phyloP scores from a whole-genome alignment of 2,888 invertebrate genomes.

The Plemyria rubiginata region DNA sequence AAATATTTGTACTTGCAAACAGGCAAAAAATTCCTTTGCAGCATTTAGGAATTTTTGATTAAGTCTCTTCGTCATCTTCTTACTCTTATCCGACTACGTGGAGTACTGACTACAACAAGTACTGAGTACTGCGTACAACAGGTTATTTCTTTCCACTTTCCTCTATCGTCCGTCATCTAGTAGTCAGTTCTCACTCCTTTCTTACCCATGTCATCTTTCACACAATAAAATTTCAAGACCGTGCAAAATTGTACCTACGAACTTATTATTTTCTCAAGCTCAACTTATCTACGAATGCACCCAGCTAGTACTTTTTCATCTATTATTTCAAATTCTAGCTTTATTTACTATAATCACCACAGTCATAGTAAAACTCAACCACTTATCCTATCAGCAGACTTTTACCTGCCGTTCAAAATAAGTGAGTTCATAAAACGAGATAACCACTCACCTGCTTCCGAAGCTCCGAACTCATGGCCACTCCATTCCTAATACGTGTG shows the following conservation, averaged over 20 bases:
- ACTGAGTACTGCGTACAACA: no score
- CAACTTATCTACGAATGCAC: background rate
- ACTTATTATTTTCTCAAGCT: background rate
- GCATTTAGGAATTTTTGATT: no score
- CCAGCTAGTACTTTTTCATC: background rate
- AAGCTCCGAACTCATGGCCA: conserved; percentile 50
- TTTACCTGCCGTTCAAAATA: conserved; percentile 14
- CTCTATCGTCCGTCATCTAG: no score
- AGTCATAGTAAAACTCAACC: background rate
- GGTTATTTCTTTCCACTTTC: no score
- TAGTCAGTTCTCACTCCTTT: no score
- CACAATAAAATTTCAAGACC: no score
- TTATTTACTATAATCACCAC: background rate
- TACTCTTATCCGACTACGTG: no score
- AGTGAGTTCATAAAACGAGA: conserved; percentile 6
- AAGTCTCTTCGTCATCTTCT: no score
- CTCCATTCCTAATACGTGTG: conserved; percentile 59
- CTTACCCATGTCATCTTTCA: no score
- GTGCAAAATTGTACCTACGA: background rate
- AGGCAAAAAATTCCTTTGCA: no score
- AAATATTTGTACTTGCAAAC: no score
- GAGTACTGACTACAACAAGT: no score
- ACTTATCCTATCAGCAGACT: conserved; percentile 3
- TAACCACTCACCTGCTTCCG: conserved; percentile 27
- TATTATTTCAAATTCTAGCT: background rate